These are phyloP conservation scores for Pipistrellus kuhlii DNA, from an alignment of 2,797 vertebrate genomes.

Conservation along the genomic window DNA sequence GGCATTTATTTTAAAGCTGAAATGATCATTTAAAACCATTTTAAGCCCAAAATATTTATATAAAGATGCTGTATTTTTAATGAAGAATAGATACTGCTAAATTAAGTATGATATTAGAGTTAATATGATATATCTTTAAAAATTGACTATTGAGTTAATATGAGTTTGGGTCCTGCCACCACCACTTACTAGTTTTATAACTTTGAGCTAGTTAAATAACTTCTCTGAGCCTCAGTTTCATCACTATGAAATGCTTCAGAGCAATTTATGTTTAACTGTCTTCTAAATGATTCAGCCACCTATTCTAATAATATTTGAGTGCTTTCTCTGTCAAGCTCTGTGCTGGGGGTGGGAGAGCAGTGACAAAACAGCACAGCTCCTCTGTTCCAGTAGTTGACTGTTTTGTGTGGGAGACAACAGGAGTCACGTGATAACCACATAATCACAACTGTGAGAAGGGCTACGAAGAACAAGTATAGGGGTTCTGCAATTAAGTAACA, in stretches of 20 bases:
- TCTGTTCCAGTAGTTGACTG: not conserved
- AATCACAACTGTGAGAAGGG: not conserved
- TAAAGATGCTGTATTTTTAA: constrained; percentile 39
- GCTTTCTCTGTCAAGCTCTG: not conserved
- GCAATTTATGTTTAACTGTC: not conserved
- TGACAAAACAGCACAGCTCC: not conserved
- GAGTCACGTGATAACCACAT: not conserved
- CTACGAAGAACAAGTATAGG: not conserved
- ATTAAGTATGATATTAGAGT: constrained; percentile 1
- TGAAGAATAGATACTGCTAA: constrained; percentile 17
- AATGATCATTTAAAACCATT: constrained; percentile 12
- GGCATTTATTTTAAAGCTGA: not conserved
- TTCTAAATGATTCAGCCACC: not conserved
- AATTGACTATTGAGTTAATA: not conserved
- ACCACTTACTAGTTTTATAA: not conserved
- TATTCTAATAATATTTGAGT: not conserved
- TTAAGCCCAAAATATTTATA: not conserved
- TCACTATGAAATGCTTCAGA: constrained; percentile 25
- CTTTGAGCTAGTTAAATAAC: constrained; percentile 6
- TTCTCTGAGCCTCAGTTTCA: not conserved
- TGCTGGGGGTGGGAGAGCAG: not conserved
- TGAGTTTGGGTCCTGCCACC: not conserved
- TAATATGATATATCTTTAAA: not conserved
- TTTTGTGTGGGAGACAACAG: not conserved
- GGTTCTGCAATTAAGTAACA: not conserved